Percentiles rank a stretch among this genome's conserved stretches.
phyloP scores from a whole-genome alignment of 2,888 invertebrate genomes.

The Imbricaverruca yamaguchii region DNA sequence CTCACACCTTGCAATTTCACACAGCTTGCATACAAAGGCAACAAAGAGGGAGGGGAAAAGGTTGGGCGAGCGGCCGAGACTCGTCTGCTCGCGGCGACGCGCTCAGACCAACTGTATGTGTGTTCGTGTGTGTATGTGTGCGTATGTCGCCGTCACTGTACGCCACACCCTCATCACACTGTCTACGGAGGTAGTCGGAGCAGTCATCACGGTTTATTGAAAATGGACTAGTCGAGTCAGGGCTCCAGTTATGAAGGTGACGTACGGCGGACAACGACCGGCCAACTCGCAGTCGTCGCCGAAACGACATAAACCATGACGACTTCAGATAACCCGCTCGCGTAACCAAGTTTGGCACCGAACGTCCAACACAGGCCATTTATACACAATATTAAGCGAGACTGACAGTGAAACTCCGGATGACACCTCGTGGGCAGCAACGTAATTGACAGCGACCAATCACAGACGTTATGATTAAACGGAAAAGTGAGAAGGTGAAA shows the following conservation, averaged over 20 bases:
- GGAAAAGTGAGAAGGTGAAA: not conserved
- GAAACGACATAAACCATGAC: not conserved
- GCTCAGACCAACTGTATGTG: too few relatives aligned
- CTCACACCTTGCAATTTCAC: too few relatives aligned
- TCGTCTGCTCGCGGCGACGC: too few relatives aligned
- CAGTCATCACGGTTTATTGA: slow-evolving; percentile 12
- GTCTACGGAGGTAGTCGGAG: not conserved
- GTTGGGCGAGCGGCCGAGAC: too few relatives aligned
- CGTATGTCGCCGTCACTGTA: too few relatives aligned
- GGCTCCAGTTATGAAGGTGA: not conserved
- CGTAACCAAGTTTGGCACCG: slow-evolving; percentile 16
- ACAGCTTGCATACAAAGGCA: too few relatives aligned
- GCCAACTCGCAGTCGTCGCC: not conserved
- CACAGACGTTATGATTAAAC: slow-evolving; percentile 15
- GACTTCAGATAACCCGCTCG: not conserved
- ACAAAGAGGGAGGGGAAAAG: too few relatives aligned
- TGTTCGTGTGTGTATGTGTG: too few relatives aligned
- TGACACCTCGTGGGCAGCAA: not conserved
- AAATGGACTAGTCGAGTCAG: not conserved
- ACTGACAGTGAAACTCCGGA: not conserved
- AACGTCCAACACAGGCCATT: not conserved
- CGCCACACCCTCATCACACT: too few relatives aligned
- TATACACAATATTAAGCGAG: slow-evolving; percentile 15
- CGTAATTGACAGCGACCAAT: not conserved
- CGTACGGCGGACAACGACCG: not conserved